Evolutionary conservation across 2,888 invertebrate species (phyloP), one percentile per base, ranked within the genome.

Genomic region (Calameuta idolon): DNA sequence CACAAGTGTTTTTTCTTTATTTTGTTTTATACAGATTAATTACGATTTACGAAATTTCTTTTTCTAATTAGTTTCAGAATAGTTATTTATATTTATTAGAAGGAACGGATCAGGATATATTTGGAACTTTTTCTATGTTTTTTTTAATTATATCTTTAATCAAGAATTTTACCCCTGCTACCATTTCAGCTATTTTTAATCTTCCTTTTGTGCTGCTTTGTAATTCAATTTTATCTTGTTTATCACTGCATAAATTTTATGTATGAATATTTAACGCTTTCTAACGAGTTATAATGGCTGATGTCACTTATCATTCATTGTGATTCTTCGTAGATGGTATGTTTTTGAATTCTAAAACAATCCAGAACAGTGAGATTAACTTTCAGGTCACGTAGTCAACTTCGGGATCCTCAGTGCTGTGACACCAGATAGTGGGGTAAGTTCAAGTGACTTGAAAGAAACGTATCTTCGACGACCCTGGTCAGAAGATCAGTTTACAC

Each of bases 1-100:
- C 87, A 82, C 77, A 85, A 85, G 87, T 87, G 79, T 80, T 81
- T 81, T 75, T 74, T 81, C 79, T 78, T 40, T 15, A 23, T 15
- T 15, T 40, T 15, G 9, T 55, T 55, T 37, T 4, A 15, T 37
- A 23, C 9, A 55, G 23, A 23, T 23, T 23, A 55, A 55, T 23
- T 23, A 23, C 55, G 9, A 9, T 23, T 55, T 23, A 23, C 23
- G 9, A 55, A 23, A 23, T 23, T 23, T 23, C 23, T 55, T 55
- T 23, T 9, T 55, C 1, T 5, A 9, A 55, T 55, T 55, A 55
- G 23, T 55, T 2, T 23, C 2, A 55, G 9, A 55, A 55, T 23
- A 55, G 55, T 55, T 55, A 55, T 5, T 55, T 55, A 23, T 9
- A 23, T 9, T 55, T 23, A 55, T 23, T 23, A 23, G 9, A 55